Base-by-base conservation (phyloP, 1,140 invertebrate species). In the Drosophila seguyi region DNA sequence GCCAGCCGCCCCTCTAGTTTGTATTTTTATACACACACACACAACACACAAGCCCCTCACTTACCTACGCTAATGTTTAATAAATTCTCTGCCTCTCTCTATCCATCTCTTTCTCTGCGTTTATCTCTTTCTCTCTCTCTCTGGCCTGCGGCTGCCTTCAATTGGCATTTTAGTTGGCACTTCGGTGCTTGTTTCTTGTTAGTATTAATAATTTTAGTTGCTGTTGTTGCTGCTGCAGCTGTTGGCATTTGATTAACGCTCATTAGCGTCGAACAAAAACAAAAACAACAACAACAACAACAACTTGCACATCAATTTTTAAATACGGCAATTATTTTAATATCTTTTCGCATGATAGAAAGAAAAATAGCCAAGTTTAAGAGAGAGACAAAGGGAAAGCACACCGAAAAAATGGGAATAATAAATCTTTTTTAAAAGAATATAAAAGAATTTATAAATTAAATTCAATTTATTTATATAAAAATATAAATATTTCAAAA, bases 51-150 rank as follows among this genome's bases (percentile, higher is more conserved):
- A 14, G 31, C 39, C 38, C 13, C 36, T 39, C 79, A 86, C 79
- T 83, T 87, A 88, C 80, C 83, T 88, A 87, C 80, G 80, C 80
- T 83, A 87, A 87, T 88, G 80, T 80, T 83, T 84, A 88, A 84
- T 88, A 84, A 77, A 88, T 87, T 81, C 66, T 81, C 79, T 56
- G 59, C 57, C 61, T 61, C 77, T 52, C 44, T 57, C 18, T 10
- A 13, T n/a, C 22, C 7, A 14, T 38, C 48, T 38, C 36, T 27
- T 29, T 47, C 14, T 29, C 25, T 29, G n/a, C 6, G 6, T 25
- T 4, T 25, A 16, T 41, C 22, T 16, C 36, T 13, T 20, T 16
- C 36, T 13, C 10, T 25, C 27, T 34, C 16, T 42, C 27, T 31
- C n/a, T 38, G 22, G 36, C 22, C n/a, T 31, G 18, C 16, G 36